These are phyloP conservation scores for Otus sunia DNA, from an alignment of 2,113 vertebrate genomes.

Conservation along the genomic window DNA sequence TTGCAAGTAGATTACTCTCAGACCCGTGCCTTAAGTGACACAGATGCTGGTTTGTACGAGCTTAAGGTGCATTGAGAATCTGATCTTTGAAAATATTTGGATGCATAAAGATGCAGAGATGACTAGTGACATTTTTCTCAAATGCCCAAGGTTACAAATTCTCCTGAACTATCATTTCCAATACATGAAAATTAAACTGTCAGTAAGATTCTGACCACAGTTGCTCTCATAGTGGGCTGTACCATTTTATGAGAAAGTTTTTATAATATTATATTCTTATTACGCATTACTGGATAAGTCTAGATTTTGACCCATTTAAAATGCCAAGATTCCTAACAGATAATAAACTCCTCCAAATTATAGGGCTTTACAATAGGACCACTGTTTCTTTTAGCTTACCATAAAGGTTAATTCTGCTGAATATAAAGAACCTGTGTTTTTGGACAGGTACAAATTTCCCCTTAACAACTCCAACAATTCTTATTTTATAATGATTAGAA, in stretches of 20 bases:
- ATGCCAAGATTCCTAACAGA: background rate
- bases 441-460: background rate
- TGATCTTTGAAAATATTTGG: background rate
- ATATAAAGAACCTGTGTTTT: background rate
- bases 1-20: slow-evolving; percentile 26
- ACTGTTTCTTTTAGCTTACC: background rate
- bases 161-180: background rate
- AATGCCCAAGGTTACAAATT: background rate
- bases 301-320: background rate
- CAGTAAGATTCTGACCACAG: background rate
- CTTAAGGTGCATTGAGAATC: background rate
- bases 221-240: background rate
- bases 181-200: background rate
- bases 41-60: background rate
- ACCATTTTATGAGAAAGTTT: background rate
- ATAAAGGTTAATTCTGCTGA: background rate
- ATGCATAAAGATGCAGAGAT: background rate
- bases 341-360: background rate
- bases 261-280: background rate
- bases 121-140: background rate
- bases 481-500: background rate
- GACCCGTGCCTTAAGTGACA: background rate
- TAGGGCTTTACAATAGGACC: background rate
- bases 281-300: background rate
- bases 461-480: background rate